phyloP scores from a whole-genome alignment of 2,797 vertebrate species.

The Bucorvus abyssinicus region DNA sequence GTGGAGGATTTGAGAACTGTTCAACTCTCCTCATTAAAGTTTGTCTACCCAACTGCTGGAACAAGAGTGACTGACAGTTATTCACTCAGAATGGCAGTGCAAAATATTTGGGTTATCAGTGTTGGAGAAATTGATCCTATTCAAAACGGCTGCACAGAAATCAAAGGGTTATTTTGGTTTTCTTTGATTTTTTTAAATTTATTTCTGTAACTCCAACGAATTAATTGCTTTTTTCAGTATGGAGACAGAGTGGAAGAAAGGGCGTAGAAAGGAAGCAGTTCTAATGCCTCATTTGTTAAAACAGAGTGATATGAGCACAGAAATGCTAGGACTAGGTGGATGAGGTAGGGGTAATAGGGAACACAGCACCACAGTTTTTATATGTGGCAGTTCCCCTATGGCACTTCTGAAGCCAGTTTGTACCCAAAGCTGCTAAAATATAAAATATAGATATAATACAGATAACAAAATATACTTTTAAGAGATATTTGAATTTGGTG shows the following conservation, averaged over 20 bases:
- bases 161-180: neutral
- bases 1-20: neutral
- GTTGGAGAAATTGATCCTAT: neutral
- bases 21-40: neutral
- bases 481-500: neutral
- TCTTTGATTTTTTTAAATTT: neutral
- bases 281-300: neutral
- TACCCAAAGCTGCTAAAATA: neutral
- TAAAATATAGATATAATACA: neutral
- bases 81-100: neutral
- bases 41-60: neutral
- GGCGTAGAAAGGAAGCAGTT: neutral
- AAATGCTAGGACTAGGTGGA: neutral
- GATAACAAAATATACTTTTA: neutral
- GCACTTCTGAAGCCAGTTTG: neutral
- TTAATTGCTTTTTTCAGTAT: neutral
- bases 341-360: rapidly evolving
- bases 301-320: neutral
- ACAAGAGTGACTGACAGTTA: neutral
- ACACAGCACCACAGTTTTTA: neutral
- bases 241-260: neutral
- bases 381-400: neutral
- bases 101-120: neutral
- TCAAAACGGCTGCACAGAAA: neutral
- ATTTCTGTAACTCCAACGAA: neutral